Conservation (phyloP, 2,113 vertebrate genomes). For the Corythornis cristatus region DNA sequence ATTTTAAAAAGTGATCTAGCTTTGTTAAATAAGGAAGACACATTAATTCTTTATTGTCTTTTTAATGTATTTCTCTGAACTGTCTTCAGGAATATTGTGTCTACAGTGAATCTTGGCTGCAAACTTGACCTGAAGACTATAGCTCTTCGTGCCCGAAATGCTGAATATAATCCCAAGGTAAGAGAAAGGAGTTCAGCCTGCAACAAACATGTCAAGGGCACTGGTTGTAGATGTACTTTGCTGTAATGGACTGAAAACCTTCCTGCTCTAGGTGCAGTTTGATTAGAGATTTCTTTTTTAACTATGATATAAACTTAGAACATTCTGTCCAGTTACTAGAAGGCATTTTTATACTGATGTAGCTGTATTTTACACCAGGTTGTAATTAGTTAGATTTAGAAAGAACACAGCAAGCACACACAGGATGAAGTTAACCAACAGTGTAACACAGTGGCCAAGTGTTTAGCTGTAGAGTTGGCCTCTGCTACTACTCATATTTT, state of each 20-base stretch:
- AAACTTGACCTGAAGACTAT: constrained; percentile 99
- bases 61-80: constrained; percentile 35
- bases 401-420: not conserved
- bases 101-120: constrained; percentile 97
- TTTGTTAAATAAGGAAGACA: not conserved
- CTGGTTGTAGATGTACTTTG: not conserved
- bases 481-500: not conserved
- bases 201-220: not conserved
- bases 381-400: not conserved
- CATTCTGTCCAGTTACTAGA: not conserved
- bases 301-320: not conserved
- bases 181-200: constrained; percentile 10
- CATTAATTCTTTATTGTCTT: not conserved
- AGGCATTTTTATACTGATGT: not conserved
- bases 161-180: constrained; percentile 99
- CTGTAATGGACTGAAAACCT: not conserved
- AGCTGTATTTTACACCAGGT: not conserved
- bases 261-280: not conserved
- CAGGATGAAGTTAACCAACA: not conserved
- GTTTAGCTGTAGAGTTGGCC: not conserved
- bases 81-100: constrained; percentile 93
- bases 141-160: constrained; percentile 97
- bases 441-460: not conserved
- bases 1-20: not conserved
- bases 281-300: no score